Base-by-base conservation (phyloP, 2,113 vertebrate genomes). In the Spizaetus ornatus region DNA sequence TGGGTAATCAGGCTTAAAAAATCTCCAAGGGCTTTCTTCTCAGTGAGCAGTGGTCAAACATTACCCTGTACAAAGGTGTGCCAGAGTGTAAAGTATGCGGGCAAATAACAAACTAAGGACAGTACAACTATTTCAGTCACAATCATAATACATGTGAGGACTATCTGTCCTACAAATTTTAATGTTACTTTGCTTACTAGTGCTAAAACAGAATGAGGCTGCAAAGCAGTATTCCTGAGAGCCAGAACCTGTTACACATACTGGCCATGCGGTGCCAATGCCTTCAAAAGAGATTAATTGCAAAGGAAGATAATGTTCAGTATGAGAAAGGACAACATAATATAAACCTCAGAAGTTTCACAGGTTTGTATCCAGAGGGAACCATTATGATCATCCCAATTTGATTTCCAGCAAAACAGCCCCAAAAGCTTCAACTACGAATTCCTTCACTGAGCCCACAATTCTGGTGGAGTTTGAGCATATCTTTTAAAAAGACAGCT, bases 51-150 rank as follows among this genome's bases (percentile, higher is more conserved):
- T 53, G 38, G 10, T 66, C 45, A 65, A 61, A 61, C 14, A 31
- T 38, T 17, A 48, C 15, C 7, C 7, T n/a, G 32, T 10, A 25
- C 7, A 56, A 65, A 80, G 50, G 11, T 0, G 0, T 47, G 48
- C 29, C 38, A 48, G 26, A 29, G 16, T 56, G 47, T 18, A 58
- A 42, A 14, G 23, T 13, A 43, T 11, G 13, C 1, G 2, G 16
- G 5, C 1, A 93, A 55, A 83, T 17, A 70, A 66, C 5, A 8
- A 79, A 29, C 11, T 32, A 40, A 21, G 36, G 38, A 62, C 5
- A 55, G 7, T 13, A 43, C 12, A 29, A 12, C 6, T 5, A 78
- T 59, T 88, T 88, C 50, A 52, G 26, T 73, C 53, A 58, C 4
- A 84, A 4, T 65, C 26, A 25, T 31, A 58, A 77, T 19, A 48